Percentiles rank a stretch among this genome's conserved stretches.
Evolutionary conservation across 2,797 vertebrate genomes (phyloP).

Genomic region (Euthynnus affinis): DNA sequence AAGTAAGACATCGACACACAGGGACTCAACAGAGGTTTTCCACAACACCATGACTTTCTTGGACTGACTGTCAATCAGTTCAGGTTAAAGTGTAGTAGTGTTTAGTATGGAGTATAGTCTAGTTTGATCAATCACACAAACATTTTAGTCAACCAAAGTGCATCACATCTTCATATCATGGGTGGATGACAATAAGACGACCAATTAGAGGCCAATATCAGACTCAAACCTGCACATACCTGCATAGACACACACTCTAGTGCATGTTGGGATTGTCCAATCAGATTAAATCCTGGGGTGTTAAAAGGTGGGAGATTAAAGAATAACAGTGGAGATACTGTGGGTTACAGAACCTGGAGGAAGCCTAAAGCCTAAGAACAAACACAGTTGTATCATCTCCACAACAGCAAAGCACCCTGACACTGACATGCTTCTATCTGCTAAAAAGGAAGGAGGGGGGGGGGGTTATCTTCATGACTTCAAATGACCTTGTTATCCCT

Average conservation of each 20-base stretch:
- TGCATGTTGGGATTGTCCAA: slow-evolving; percentile 59
- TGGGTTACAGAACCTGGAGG: slow-evolving; percentile 66
- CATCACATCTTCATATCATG: not conserved
- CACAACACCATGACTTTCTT: not conserved
- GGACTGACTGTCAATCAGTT: not conserved
- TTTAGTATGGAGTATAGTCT: no score
- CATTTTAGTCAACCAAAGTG: not conserved
- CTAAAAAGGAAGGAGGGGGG: slow-evolving; percentile 39
- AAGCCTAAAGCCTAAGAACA: slow-evolving; percentile 74
- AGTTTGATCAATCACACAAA: no score
- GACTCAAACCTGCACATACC: not conserved
- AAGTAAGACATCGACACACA: not conserved
- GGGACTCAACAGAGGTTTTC: not conserved
- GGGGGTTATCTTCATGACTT: slow-evolving; percentile 47
- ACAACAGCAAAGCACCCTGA: slow-evolving; percentile 48
- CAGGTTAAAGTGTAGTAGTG: no score
- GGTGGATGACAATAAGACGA: not conserved
- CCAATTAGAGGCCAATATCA: not conserved
- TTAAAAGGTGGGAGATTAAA: slow-evolving; percentile 77
- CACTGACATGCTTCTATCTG: slow-evolving; percentile 59
- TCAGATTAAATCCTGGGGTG: slow-evolving; percentile 72
- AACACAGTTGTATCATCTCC: slow-evolving; percentile 69
- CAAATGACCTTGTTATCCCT: slow-evolving; percentile 71
- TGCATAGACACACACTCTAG: slow-evolving; percentile 31
- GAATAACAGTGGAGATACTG: slow-evolving; percentile 72